Conservation (phyloP, 1,140 invertebrate species). For the Trypoxylus dichotomus region DNA sequence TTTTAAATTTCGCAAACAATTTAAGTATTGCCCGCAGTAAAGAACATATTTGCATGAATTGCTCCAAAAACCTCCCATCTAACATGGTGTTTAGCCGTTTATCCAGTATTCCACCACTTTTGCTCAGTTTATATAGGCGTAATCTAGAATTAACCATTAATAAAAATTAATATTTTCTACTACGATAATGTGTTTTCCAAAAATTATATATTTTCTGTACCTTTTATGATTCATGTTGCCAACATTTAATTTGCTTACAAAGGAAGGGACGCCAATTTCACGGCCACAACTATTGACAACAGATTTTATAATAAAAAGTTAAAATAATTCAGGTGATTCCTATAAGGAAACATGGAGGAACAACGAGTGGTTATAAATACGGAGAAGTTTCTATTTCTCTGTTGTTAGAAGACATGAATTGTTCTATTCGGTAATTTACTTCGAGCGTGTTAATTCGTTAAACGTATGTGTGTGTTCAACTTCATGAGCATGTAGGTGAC, state of each 20-base stretch:
- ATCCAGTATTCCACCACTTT: too few relatives aligned
- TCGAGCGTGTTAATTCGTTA: background rate
- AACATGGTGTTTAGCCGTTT: too few relatives aligned
- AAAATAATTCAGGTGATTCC: background rate
- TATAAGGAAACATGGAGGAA: background rate
- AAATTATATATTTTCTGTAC: too few relatives aligned
- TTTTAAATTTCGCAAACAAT: too few relatives aligned
- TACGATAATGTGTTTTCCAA: too few relatives aligned
- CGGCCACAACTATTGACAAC: background rate
- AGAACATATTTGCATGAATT: too few relatives aligned
- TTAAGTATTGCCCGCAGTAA: too few relatives aligned
- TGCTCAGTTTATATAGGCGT: too few relatives aligned
- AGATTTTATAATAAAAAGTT: background rate
- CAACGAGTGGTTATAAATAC: background rate
- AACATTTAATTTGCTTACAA: background rate
- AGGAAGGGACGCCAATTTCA: background rate
- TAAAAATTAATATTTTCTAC: too few relatives aligned
- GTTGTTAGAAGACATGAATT: background rate
- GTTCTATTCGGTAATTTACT: background rate
- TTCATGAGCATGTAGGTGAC: slow-evolving; percentile 15
- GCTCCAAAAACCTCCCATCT: too few relatives aligned
- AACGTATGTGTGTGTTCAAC: slow-evolving; percentile 17
- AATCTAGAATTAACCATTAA: too few relatives aligned
- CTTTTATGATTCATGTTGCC: too few relatives aligned
- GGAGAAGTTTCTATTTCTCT: background rate